Evolutionary conservation across 2,888 invertebrate genomes (phyloP).

Genomic region (Oegoconia quadripuncta): DNA sequence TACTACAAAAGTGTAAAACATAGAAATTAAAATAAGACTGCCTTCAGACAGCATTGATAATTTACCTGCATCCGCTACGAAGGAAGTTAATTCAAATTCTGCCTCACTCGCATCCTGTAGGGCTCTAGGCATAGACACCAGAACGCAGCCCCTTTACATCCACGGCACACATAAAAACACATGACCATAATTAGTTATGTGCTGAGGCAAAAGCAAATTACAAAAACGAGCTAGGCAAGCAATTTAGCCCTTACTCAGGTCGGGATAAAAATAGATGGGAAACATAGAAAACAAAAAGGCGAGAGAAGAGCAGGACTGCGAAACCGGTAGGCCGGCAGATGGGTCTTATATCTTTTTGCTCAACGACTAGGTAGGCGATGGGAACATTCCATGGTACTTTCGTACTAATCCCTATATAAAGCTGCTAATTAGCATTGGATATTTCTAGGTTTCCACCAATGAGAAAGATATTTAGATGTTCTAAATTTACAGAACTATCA

Average conservation of each 20-base stretch:
- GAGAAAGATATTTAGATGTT: too few species aligned
- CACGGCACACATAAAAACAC: conserved; percentile 14
- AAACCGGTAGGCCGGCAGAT: conserved; percentile 68
- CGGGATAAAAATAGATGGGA: conserved; percentile 56
- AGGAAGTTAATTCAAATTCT: too few species aligned
- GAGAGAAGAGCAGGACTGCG: conserved; percentile 21
- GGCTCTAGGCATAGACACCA: too few species aligned
- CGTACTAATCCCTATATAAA: conserved; percentile 8
- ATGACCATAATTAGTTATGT: conserved; percentile 30
- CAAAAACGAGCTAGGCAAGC: conserved; percentile 37
- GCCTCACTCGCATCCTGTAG: too few species aligned
- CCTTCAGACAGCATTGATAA: too few species aligned
- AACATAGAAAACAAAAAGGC: conserved; percentile 60
- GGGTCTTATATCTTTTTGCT: conserved; percentile 51
- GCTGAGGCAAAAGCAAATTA: conserved; percentile 25
- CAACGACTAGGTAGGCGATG: conserved; percentile 33
- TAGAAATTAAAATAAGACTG: too few species aligned
- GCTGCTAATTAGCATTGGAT: neutral
- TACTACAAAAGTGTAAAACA: too few species aligned
- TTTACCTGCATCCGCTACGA: too few species aligned
- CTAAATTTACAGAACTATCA: too few species aligned
- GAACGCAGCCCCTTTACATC: neutral
- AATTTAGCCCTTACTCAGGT: conserved; percentile 28
- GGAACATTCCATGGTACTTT: conserved; percentile 51
- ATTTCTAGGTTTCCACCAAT: neutral